Conservation (phyloP, 2,888 invertebrate genomes). For the Pimpla rufipes region DNA sequence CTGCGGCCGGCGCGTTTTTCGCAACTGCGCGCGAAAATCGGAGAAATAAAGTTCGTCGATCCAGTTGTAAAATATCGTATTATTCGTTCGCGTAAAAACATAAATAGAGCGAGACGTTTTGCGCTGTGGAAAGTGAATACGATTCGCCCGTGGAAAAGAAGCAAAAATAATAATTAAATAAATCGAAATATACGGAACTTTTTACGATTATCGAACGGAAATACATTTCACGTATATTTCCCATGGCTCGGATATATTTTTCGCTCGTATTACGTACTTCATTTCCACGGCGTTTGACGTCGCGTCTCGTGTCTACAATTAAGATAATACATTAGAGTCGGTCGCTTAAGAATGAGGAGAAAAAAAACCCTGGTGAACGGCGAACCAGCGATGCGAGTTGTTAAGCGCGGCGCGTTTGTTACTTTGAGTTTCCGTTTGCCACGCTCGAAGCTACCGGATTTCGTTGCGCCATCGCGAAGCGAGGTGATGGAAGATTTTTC, state of each 20-base stretch:
- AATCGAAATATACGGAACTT: too few species aligned
- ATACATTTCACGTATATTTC: too few species aligned
- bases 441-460: neutral
- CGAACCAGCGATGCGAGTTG: conserved; percentile 22
- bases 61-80: conserved; percentile 34
- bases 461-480: conserved; percentile 35
- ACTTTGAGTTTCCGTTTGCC: conserved; percentile 18
- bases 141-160: too few species aligned
- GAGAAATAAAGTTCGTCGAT: conserved; percentile 22
- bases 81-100: conserved; percentile 43
- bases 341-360: neutral
- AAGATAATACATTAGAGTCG: conserved; percentile 41
- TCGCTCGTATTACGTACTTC: too few species aligned
- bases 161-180: too few species aligned
- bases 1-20: neutral
- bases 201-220: too few species aligned
- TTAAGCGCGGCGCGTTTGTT: conserved; percentile 15
- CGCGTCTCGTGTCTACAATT: conserved; percentile 9
- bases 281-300: neutral
- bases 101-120: conserved; percentile 15
- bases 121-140: too few species aligned
- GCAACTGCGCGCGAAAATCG: neutral
- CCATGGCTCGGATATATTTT: too few species aligned
- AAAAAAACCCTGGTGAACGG: neutral
- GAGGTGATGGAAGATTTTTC: conserved; percentile 45